Conservation (phyloP, 2,113 vertebrate species). For the Arothron firmamentum region DNA sequence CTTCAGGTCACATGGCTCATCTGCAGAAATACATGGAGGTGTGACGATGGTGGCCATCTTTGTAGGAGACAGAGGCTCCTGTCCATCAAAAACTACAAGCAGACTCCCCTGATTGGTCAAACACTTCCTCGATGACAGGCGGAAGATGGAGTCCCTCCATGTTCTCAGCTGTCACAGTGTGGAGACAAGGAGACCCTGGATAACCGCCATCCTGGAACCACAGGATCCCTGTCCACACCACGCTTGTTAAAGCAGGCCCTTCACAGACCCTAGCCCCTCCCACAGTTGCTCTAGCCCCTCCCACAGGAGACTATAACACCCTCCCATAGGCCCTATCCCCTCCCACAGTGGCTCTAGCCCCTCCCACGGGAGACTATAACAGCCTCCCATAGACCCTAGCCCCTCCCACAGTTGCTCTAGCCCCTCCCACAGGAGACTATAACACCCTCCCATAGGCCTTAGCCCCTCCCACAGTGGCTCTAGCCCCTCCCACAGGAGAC, state of each 20-base stretch:
- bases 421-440: too few relatives aligned
- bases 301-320: background rate
- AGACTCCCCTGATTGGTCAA: constrained; percentile 63
- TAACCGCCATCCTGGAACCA: constrained; percentile 49
- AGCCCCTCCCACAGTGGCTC: too few relatives aligned
- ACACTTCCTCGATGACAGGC: constrained; percentile 68
- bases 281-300: too few relatives aligned
- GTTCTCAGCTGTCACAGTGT: constrained; percentile 8
- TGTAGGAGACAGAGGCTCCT: background rate
- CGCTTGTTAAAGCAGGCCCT: too few relatives aligned
- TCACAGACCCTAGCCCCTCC: background rate
- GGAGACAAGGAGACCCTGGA: constrained; percentile 13
- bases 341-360: too few relatives aligned
- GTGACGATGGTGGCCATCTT: too few relatives aligned
- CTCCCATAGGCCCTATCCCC: too few relatives aligned
- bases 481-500: too few relatives aligned
- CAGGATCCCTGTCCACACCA: background rate
- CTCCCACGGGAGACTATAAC: too few relatives aligned
- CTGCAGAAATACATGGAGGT: constrained; percentile 14
- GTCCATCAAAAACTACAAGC: background rate
- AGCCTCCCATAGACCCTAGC: too few relatives aligned
- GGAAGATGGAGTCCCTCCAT: constrained; percentile 70
- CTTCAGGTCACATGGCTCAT: constrained; percentile 56
- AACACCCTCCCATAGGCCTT: too few relatives aligned
- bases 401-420: too few relatives aligned